Percentiles rank a stretch among this genome's conserved stretches.
Evolutionary conservation across 2,797 vertebrate species (phyloP).

Genomic region (Helarctos malayanus): DNA sequence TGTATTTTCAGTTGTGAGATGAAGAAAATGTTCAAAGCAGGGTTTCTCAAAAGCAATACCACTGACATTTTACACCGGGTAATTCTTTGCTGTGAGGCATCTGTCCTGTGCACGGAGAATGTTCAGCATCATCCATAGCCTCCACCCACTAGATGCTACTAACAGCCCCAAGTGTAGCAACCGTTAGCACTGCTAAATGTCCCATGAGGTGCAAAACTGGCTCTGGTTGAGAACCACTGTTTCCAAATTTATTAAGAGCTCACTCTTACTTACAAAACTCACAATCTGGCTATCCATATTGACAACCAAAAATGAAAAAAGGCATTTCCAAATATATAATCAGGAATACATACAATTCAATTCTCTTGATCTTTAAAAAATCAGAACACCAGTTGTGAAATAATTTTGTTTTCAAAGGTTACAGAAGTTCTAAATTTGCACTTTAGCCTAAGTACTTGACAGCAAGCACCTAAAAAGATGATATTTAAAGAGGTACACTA

Average conservation of each 20-base stretch:
- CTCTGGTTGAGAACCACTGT: background rate
- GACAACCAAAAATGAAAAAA: background rate
- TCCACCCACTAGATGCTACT: background rate
- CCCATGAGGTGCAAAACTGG: accelerated
- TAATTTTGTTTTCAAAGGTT: background rate
- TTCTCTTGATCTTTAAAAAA: background rate
- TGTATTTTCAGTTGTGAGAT: background rate
- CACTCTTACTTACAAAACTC: background rate
- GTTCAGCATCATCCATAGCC: background rate
- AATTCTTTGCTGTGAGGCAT: background rate
- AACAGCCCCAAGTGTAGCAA: background rate
- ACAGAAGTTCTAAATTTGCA: background rate
- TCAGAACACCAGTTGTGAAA: background rate
- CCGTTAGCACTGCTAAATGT: background rate
- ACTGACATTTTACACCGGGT: background rate
- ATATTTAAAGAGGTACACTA: background rate
- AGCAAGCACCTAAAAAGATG: background rate
- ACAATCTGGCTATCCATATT: background rate
- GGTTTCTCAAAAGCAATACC: background rate
- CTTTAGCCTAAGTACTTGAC: background rate
- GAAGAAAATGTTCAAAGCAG: background rate
- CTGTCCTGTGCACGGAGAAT: background rate
- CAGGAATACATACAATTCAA: background rate
- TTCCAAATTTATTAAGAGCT: background rate
- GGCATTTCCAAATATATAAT: background rate